Base-by-base conservation (phyloP, 92 coral and sea anemone species). In the Parazoanthus swiftii region DNA sequence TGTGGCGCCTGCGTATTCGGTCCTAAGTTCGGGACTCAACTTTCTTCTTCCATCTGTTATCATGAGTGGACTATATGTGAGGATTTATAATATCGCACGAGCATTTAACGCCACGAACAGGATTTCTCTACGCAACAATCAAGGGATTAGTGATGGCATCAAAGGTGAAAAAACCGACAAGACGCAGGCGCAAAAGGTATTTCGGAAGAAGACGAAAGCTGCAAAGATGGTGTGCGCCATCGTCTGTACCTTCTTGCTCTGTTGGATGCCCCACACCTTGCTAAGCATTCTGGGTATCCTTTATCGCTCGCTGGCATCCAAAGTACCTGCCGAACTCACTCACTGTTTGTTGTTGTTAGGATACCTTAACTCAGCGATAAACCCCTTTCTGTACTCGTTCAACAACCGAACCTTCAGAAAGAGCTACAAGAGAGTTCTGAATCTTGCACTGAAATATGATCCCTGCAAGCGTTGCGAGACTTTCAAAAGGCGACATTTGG, bases 351-450 rank as follows among this genome's bases (percentile, higher is more conserved):
- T 95, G 18, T 92, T 94, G 44, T 74, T 97, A 50, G 99, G 99
- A 0, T 97, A 93, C 63, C 89, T 95, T 6, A 97, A 97, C 85
- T 92, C 95, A 14, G 96, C 98, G 33, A 90, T 97, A 20, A 97
- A 97, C 67, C 99, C 98, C 11, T 93, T 93, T 50, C 76, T 97
- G 14, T 97, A 97, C 91, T 94, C 97, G 21, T 91, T 97, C 36
- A 95, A 97, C 86, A 97, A 95, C 85, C 92, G 92, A 50, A 95
- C 92, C 38, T 95, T 95, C 80, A 90, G 84, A 68, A 94, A 89
- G 74, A 95, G 94, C 0, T 95, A 91, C 86, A 88, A 92, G 78
- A 91, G 90, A 51, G 68, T 91, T 37, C 76, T 94, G 15, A 67
- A 63, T 63, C 33, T 37, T 42, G 54, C 44, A n/a, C 46, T 82